Conservation (phyloP, 1,140 invertebrate genomes). For the Heliconius nattereri region DNA sequence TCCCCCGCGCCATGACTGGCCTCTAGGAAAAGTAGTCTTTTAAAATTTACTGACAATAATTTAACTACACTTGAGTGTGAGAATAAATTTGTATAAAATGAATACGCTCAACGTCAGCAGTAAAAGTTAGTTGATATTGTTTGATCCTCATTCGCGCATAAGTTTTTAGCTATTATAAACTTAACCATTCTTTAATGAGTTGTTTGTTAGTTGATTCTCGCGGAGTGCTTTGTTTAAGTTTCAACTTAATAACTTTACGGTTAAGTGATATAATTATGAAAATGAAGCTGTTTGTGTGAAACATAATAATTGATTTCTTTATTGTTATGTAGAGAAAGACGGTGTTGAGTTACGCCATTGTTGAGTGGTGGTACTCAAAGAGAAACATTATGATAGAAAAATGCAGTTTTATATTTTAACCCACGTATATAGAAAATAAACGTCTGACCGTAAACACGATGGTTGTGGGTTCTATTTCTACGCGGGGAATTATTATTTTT, state of each 20-base stretch:
- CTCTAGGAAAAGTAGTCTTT: too few species aligned
- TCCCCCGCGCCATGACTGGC: too few species aligned
- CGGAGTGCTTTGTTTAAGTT: not conserved
- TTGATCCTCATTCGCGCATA: not conserved
- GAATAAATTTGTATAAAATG: not conserved
- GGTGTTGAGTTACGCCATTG: too few species aligned
- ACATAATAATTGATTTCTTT: not conserved
- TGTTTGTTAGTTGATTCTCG: constrained; percentile 2
- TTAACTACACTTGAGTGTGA: not conserved
- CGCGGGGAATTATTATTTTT: too few species aligned
- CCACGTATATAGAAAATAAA: too few species aligned
- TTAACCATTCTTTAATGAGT: constrained; percentile 6
- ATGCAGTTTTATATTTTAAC: too few species aligned
- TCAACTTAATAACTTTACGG: not conserved
- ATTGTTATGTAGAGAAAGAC: not conserved
- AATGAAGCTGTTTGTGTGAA: not conserved
- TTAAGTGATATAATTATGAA: not conserved
- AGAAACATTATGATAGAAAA: too few species aligned
- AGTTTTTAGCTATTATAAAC: constrained; percentile 4
- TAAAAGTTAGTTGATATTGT: not conserved
- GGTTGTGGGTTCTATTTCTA: too few species aligned
- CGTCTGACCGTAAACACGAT: too few species aligned
- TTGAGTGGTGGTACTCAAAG: too few species aligned
- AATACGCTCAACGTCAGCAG: not conserved
- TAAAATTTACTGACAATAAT: not conserved